Conservation (phyloP, 2,797 vertebrate species). For the Gobio occitaniae region DNA sequence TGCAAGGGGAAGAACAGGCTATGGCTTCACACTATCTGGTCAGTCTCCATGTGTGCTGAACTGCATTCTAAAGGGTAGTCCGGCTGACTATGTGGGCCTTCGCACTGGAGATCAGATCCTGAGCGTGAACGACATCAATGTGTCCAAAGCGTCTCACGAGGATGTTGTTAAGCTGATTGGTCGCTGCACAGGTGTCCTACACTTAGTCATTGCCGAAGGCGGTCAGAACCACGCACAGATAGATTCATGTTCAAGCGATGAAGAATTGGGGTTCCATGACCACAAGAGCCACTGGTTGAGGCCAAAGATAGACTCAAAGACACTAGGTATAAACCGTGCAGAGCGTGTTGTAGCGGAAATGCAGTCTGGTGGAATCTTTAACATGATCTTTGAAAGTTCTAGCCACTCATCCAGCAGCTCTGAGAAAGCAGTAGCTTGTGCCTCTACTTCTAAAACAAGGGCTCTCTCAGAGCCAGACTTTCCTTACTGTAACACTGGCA, state of each 20-base stretch:
- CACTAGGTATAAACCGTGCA: conserved; percentile 93
- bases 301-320: conserved; percentile 89
- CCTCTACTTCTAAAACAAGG: conserved; percentile 64
- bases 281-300: conserved; percentile 84
- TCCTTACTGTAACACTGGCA: conserved; percentile 65
- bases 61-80: conserved; percentile 93
- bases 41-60: conserved; percentile 94
- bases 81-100: conserved; percentile 91
- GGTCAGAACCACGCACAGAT: conserved; percentile 69
- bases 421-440: conserved; percentile 75
- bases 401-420: conserved; percentile 81
- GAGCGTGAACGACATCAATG: conserved; percentile 92
- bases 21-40: conserved; percentile 94
- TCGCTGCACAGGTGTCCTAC: conserved; percentile 91
- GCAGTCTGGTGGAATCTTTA: conserved; percentile 96
- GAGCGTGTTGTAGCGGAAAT: conserved; percentile 95
- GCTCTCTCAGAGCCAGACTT: conserved; percentile 84
- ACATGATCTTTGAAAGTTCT: conserved; percentile 96
- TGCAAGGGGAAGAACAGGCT: conserved; percentile 91
- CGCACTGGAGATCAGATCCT: conserved; percentile 92
- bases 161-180: conserved; percentile 97
- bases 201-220: conserved; percentile 88
- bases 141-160: conserved; percentile 93
- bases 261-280: conserved; percentile 86
- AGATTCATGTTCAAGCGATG: conserved; percentile 94